Percentiles rank a stretch among this genome's conserved stretches.
phyloP scores from a whole-genome alignment of 2,113 vertebrate species.

The Hippocampus barbouri region DNA sequence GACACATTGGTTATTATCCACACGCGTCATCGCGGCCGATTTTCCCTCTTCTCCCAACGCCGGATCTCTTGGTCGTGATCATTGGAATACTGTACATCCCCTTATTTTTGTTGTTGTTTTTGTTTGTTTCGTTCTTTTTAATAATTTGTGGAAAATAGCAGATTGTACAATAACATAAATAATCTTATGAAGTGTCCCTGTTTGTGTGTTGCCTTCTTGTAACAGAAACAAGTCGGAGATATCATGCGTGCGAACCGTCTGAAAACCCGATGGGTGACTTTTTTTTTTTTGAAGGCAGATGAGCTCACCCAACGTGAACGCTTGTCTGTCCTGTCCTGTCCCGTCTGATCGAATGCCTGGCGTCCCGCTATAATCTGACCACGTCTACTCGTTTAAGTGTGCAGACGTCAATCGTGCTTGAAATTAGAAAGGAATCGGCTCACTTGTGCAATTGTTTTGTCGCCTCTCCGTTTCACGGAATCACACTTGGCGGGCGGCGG shows the following conservation, averaged over 20 bases:
- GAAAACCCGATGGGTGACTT: no score
- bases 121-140: conserved; percentile 42
- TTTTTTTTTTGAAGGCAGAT: no score
- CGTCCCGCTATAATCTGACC: not conserved
- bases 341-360: not conserved
- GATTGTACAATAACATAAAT: conserved; percentile 81
- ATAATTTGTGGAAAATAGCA: conserved; percentile 73
- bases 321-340: no score
- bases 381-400: not conserved
- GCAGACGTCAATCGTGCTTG: no score
- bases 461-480: not conserved
- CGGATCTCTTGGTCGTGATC: conserved; percentile 49
- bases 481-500: not conserved
- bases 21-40: conserved; percentile 37
- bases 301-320: no score
- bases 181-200: conserved; percentile 69
- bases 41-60: conserved; percentile 32
- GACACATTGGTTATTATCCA: conserved; percentile 3
- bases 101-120: conserved; percentile 4
- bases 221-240: not conserved
- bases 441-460: not conserved
- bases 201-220: conserved; percentile 60
- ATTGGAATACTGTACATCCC: conserved; percentile 70
- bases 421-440: not conserved
- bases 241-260: no score